Evolutionary conservation across 2,113 vertebrate genomes (phyloP).

Genomic region (Oryctolagus cuniculus): DNA sequence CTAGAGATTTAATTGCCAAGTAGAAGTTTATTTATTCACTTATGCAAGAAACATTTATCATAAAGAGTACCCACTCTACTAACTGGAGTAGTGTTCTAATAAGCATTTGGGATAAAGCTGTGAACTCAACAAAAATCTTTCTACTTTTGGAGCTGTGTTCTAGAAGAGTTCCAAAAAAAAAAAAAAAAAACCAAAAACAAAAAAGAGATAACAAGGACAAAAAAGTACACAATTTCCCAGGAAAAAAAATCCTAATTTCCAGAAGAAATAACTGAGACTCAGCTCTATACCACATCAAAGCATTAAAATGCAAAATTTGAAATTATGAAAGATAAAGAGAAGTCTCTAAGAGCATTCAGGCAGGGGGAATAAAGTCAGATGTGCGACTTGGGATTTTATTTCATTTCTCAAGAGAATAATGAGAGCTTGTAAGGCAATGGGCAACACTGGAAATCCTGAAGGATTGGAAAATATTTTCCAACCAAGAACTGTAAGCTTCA

Average conservation of each 20-base stretch:
- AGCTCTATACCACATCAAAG: background rate
- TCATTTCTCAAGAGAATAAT: background rate
- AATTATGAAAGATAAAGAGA: constrained; percentile 13
- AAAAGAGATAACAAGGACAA: background rate
- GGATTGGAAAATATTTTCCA: background rate
- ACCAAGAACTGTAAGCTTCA: background rate
- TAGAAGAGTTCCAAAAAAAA: background rate
- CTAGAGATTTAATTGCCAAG: background rate
- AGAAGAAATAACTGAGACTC: constrained; percentile 24
- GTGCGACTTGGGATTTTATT: background rate
- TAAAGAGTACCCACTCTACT: background rate
- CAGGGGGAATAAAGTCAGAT: background rate
- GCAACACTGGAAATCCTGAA: background rate
- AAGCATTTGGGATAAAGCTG: constrained; percentile 5
- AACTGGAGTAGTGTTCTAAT: background rate
- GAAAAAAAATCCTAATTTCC: background rate
- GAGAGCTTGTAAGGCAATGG: background rate
- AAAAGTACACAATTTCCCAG: background rate
- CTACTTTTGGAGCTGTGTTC: constrained; percentile 1
- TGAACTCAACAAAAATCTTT: background rate
- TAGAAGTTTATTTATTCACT: background rate
- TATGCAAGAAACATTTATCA: background rate
- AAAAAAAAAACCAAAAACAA: too few species aligned
- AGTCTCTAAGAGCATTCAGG: background rate
- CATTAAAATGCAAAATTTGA: background rate